Percentiles rank a stretch among this genome's conserved stretches.
phyloP scores from a whole-genome alignment of 2,113 vertebrate genomes.

The Setophaga kirtlandii region DNA sequence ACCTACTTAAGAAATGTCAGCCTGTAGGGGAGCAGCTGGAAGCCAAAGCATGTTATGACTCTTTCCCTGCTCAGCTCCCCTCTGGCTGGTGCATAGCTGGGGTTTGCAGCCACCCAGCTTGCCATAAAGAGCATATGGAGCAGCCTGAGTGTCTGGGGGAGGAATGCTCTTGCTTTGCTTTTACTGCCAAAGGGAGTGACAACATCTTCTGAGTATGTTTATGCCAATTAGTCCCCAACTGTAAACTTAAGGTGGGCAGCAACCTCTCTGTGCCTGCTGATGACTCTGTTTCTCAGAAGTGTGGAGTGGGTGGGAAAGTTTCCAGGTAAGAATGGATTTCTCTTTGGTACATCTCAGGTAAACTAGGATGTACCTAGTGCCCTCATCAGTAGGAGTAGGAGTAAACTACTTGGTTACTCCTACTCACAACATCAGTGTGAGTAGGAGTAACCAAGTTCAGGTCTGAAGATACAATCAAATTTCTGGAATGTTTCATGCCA shows the following conservation, averaged over 20 bases:
- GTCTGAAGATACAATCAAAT: background rate
- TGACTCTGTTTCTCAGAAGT: background rate
- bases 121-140: background rate
- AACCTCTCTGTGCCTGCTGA: background rate
- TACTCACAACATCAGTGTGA: background rate
- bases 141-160: background rate
- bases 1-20: background rate
- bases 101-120: background rate
- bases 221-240: background rate
- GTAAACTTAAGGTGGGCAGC: background rate
- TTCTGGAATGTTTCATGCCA: background rate
- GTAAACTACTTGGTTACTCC: background rate
- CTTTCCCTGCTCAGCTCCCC: background rate
- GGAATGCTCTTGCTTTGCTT: background rate
- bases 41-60: background rate
- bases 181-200: background rate
- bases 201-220: background rate
- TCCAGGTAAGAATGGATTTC: background rate
- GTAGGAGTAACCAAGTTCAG: background rate
- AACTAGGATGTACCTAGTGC: background rate
- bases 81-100: background rate
- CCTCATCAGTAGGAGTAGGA: background rate
- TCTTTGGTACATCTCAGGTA: background rate
- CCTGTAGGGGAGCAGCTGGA: background rate
- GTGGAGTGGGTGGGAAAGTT: background rate